Evolutionary conservation across 2,797 vertebrate species (phyloP).

Genomic region (Enteromius fasciolatus): DNA sequence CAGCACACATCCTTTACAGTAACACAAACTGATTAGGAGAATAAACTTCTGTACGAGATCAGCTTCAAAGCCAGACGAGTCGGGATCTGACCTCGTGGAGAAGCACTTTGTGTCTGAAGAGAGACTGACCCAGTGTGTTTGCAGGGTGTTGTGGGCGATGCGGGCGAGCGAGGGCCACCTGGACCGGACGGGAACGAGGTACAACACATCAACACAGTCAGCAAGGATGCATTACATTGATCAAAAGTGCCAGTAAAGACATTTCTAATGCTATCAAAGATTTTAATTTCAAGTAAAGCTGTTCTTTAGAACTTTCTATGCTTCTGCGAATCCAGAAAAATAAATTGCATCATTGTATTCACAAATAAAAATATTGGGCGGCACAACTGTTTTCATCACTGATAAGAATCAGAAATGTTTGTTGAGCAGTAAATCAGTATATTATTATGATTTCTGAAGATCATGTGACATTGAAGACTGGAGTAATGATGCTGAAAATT

Average conservation of each 20-base stretch:
- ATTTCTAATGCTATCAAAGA: neutral
- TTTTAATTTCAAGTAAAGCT: neutral
- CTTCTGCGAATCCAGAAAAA: neutral
- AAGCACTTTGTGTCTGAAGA: neutral
- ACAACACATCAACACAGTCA: slow-evolving; percentile 22
- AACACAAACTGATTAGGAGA: neutral
- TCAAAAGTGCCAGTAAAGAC: neutral
- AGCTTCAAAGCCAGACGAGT: neutral
- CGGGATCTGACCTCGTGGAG: neutral
- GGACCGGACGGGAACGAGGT: slow-evolving; percentile 92
- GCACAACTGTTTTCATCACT: neutral
- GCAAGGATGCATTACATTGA: neutral
- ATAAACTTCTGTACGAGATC: neutral
- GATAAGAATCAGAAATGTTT: neutral
- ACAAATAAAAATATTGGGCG: neutral
- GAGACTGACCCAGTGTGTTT: slow-evolving; percentile 31
- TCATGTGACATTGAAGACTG: neutral
- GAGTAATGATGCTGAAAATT: neutral
- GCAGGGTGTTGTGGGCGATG: slow-evolving; percentile 88
- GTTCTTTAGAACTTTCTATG: neutral
- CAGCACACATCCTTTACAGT: neutral
- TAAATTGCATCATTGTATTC: neutral
- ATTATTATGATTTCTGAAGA: neutral
- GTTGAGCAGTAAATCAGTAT: neutral
- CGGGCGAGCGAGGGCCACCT: slow-evolving; percentile 86